Evolutionary conservation across 2,888 invertebrate species (phyloP), one percentile per base, ranked within the genome.

Genomic region (Cantharis rustica): DNA sequence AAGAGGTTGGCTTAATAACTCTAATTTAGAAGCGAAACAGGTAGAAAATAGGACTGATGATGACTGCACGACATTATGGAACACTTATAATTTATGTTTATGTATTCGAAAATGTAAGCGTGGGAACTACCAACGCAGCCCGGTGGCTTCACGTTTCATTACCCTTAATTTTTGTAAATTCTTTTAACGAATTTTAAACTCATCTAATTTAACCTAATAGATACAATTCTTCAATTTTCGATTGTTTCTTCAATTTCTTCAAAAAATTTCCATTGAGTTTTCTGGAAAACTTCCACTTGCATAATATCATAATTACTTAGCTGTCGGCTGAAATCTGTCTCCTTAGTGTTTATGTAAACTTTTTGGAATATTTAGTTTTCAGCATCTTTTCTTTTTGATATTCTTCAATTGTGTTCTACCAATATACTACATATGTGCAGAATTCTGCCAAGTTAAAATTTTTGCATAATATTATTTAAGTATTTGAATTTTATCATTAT

Each of bases 71-170:
- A 82, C 82, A 82, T 80, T 79, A 79, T 74, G 78, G 79, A 82
- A 75, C 81, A 80, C 80, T 82, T 81, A 81, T 84, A 84, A 84
- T 84, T 84, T 85, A 84, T 84, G 83, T 84, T 84, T 85, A 84
- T 84, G 83, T 83, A 84, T 84, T 82, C 81, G 80, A 82, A 81
- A 80, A 81, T 76, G 74, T 77, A 82, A 82, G 83, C 83, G 83
- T 83, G 83, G 83, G 83, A 83, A 83, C 81, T 62, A 70, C 76
- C 64, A 79, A 64, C 75, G 76, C 73, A 80, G 81, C 82, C 80
- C 83, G 80, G 80, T 81, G 81, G 82, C 78, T 81, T 82, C 79
- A 82, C 79, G 79, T 81, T 78, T 80, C 80, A 82, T 82, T 81
- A 82, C 79, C 75, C 79, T 78, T 79, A 78, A 78, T 77, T 75